A percentile compares a stretch with the other conserved stretches of the same genome.
Conservation (phyloP, 2,797 vertebrate genomes). For the Mionectes olivaceus region DNA sequence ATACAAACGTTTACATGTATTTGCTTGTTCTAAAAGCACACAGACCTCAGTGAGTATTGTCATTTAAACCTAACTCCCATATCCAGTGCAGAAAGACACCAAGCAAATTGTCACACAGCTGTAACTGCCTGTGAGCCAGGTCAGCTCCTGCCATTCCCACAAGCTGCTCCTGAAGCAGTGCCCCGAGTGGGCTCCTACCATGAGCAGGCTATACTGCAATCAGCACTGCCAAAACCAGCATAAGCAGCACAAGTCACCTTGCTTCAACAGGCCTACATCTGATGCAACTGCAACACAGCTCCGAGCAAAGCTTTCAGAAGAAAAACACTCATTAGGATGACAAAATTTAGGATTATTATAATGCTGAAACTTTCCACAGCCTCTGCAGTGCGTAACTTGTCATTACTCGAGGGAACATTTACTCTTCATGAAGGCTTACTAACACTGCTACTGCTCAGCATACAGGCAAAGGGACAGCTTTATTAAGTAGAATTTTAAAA, state of each 20-base stretch:
- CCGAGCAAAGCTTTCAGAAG: background rate
- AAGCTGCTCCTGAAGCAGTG: background rate
- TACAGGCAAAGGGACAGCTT: background rate
- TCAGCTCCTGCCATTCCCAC: background rate
- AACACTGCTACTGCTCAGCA: background rate
- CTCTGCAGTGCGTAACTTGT: background rate
- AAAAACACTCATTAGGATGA: background rate
- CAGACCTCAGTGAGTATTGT: background rate
- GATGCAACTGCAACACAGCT: background rate
- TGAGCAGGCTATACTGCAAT: background rate
- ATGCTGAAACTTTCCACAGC: background rate
- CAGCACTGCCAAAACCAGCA: background rate
- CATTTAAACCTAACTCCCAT: background rate
- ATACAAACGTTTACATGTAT: background rate
- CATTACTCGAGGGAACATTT: background rate
- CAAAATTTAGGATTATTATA: background rate
- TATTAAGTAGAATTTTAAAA: background rate
- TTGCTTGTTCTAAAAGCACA: background rate
- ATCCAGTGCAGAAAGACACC: background rate
- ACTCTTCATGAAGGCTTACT: background rate
- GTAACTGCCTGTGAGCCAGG: background rate
- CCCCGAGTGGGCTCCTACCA: background rate
- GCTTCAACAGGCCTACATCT: background rate
- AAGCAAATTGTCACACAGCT: background rate
- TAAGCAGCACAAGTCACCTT: fast-evolving